These are phyloP conservation scores for Flabesymbios commensalis DNA, from an alignment of 2,888 invertebrate species.

Conservation along the genomic window DNA sequence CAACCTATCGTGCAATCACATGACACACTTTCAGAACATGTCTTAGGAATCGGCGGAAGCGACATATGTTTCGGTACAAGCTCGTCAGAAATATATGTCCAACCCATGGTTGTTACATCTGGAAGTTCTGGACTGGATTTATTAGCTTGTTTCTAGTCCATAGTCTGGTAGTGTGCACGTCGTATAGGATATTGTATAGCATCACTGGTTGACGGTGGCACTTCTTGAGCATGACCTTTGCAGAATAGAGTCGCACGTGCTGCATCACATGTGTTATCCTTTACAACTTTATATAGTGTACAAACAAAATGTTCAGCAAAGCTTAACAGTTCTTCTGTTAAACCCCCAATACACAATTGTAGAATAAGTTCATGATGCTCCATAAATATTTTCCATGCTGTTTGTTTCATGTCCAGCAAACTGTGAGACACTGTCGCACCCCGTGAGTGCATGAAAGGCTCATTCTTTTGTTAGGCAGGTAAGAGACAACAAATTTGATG, in stretches of 20 bases:
- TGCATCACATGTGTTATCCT: background rate
- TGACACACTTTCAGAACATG: background rate
- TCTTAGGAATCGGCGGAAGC: background rate
- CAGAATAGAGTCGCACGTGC: background rate
- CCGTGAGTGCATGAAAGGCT: slow-evolving; percentile 5
- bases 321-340: background rate
- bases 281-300: background rate
- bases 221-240: background rate
- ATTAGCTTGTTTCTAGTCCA: background rate
- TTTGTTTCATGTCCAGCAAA: background rate
- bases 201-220: background rate
- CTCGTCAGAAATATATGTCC: background rate
- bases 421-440: slow-evolving; percentile 2
- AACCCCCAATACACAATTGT: no score
- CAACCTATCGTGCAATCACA: background rate
- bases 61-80: background rate
- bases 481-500: background rate
- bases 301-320: background rate
- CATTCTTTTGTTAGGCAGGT: background rate
- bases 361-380: background rate
- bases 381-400: background rate
- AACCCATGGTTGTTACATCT: background rate
- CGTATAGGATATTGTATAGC: background rate
- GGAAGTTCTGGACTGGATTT: background rate
- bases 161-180: background rate